Percentiles rank a stretch among this genome's conserved stretches.
Evolutionary conservation across 2,888 invertebrate genomes (phyloP).

Genomic region (Pheosia tremula): DNA sequence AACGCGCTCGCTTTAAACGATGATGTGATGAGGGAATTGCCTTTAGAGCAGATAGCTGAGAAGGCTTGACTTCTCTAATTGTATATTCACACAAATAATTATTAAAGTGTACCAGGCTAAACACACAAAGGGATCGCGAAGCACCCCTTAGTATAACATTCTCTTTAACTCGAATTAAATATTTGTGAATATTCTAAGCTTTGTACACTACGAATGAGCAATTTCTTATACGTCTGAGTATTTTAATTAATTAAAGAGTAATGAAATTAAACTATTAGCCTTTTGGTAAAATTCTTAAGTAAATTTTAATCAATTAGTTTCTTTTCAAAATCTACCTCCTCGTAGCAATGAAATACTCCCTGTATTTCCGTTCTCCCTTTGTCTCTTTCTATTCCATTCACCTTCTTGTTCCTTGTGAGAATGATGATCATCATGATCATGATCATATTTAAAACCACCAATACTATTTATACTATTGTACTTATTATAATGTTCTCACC

Average conservation of each 20-base stretch:
- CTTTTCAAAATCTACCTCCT: too few species aligned
- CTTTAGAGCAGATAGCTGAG: too few species aligned
- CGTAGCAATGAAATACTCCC: too few species aligned
- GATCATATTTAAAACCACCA: too few species aligned
- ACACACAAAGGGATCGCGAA: not conserved
- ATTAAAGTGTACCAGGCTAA: not conserved
- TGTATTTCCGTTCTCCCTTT: too few species aligned
- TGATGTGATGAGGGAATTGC: slow-evolving; percentile 79
- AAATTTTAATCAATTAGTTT: too few species aligned
- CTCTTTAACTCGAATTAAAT: not conserved
- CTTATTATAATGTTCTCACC: too few species aligned
- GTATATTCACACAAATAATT: not conserved
- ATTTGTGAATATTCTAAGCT: not conserved
- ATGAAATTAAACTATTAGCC: not conserved
- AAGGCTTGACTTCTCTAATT: not conserved
- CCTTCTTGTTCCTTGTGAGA: too few species aligned
- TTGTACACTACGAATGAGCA: not conserved
- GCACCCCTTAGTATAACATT: not conserved
- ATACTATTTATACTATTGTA: too few species aligned
- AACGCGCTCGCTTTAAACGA: slow-evolving; percentile 82
- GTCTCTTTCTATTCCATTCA: too few species aligned
- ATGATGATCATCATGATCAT: too few species aligned
- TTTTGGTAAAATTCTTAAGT: not conserved
- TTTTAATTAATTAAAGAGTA: not conserved
- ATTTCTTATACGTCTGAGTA: not conserved